Percentiles rank a stretch among this genome's conserved stretches.
Evolutionary conservation across 23 tunicate genomes (phyloP).

Genomic region (Phallusia fumigata): DNA sequence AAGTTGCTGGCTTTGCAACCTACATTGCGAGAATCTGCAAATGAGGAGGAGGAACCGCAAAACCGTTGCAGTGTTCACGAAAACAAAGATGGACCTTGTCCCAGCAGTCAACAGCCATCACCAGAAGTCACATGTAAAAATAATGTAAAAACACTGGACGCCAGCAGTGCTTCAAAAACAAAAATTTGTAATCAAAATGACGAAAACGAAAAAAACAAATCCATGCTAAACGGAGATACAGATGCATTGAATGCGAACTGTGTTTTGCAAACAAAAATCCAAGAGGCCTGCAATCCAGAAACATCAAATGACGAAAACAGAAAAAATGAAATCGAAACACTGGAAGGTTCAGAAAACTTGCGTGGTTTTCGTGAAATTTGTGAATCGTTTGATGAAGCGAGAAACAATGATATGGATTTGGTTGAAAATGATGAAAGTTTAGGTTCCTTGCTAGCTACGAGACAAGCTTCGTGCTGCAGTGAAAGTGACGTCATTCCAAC

Average conservation of each 20-base stretch:
- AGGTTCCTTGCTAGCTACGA: background rate
- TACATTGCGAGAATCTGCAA: background rate
- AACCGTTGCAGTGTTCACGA: background rate
- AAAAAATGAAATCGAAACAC: background rate
- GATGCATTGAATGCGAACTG: no score
- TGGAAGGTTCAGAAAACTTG: background rate
- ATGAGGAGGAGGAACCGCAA: background rate
- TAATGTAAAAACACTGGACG: background rate
- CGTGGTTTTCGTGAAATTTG: background rate
- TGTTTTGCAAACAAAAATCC: no score
- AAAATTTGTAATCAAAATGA: background rate
- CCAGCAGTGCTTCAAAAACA: background rate
- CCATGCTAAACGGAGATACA: no score
- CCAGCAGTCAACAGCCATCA: background rate
- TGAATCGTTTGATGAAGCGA: background rate
- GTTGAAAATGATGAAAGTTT: background rate
- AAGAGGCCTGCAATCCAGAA: background rate
- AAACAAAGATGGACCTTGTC: background rate
- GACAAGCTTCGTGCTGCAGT: background rate
- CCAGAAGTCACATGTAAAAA: background rate
- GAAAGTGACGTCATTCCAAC: background rate
- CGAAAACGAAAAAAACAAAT: background rate
- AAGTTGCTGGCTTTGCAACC: constrained; percentile 11
- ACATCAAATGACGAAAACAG: background rate
- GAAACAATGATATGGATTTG: background rate